Conservation (phyloP, 1,140 invertebrate species). For the Drosophila kikkawai region DNA sequence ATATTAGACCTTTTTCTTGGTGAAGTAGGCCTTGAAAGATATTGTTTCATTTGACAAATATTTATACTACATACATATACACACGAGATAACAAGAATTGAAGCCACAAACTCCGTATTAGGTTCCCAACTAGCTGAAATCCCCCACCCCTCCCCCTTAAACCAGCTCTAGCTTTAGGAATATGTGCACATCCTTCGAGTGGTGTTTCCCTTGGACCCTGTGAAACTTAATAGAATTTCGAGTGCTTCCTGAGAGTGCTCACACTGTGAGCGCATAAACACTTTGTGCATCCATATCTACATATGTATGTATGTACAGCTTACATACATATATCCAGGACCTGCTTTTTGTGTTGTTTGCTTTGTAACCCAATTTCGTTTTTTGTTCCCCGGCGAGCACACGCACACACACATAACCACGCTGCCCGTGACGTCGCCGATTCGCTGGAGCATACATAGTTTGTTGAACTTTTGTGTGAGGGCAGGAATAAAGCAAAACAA, state of each 20-base stretch:
- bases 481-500: slow-evolving; percentile 47
- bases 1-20: neutral
- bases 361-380: slow-evolving; percentile 74
- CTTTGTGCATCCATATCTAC: slow-evolving; percentile 26
- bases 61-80: no score
- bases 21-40: neutral
- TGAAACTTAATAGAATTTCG: slow-evolving; percentile 41
- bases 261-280: slow-evolving; percentile 26
- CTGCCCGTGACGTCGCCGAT: slow-evolving; percentile 56
- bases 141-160: neutral
- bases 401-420: slow-evolving; percentile 8
- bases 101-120: neutral
- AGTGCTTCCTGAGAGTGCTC: slow-evolving; percentile 27
- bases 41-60: slow-evolving; percentile 2
- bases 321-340: slow-evolving; percentile 21
- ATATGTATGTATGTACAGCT: neutral
- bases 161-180: neutral
- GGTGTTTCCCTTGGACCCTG: neutral
- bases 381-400: slow-evolving; percentile 14
- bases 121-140: neutral
- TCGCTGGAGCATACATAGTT: slow-evolving; percentile 50
- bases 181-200: slow-evolving; percentile 18
- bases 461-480: slow-evolving; percentile 69
- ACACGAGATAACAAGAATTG: neutral
- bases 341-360: slow-evolving; percentile 60